Conservation (phyloP, 2,113 vertebrate genomes). For the Megatriorchis doriae region DNA sequence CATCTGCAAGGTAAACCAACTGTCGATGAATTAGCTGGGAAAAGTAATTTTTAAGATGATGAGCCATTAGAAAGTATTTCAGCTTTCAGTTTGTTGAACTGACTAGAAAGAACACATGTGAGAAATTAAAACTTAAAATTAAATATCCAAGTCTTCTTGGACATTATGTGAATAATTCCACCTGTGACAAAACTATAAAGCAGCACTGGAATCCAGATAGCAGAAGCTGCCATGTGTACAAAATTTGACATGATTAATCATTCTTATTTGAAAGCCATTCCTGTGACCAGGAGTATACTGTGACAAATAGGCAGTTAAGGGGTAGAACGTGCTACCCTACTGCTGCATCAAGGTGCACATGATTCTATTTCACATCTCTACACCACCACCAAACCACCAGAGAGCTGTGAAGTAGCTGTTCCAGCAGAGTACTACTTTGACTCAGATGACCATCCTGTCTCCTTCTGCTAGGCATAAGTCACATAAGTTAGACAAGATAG, state of each 20-base stretch:
- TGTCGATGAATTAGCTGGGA: not conserved
- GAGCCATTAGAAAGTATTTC: not conserved
- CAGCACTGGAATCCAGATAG: not conserved
- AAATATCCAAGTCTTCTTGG: not conserved
- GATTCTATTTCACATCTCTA: not conserved
- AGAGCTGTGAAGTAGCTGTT: not conserved
- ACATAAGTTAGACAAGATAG: not conserved
- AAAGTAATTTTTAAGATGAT: not conserved
- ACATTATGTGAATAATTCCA: not conserved
- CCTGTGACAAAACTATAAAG: not conserved
- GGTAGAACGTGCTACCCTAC: not conserved
- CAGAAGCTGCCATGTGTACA: not conserved
- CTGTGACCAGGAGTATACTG: not conserved
- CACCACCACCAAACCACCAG: not conserved
- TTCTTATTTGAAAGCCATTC: not conserved
- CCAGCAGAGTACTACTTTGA: not conserved
- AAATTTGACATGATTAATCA: not conserved
- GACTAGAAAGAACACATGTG: not conserved
- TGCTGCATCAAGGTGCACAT: not conserved
- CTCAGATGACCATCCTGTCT: not conserved
- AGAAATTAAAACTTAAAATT: not conserved
- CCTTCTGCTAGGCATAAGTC: not conserved
- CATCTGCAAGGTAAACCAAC: not conserved
- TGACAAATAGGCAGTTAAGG: not conserved
- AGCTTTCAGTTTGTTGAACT: not conserved